Evolutionary conservation across 2,888 invertebrate species (phyloP).

Genomic region (Holacanthella duospinosa): DNA sequence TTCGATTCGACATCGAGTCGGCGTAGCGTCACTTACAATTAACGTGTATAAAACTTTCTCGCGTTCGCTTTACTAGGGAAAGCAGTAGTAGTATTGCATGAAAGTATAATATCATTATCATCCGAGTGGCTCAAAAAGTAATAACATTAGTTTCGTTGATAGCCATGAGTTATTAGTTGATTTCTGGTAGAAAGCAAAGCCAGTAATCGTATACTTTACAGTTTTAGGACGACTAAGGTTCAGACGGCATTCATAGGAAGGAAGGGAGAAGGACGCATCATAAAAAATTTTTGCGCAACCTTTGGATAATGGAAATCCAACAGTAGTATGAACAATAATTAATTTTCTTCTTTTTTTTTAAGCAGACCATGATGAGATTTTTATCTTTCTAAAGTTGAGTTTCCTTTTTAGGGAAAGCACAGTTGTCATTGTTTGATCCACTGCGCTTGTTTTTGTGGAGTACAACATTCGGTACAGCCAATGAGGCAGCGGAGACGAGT

Average conservation of each 20-base stretch:
- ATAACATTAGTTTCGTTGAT: no score
- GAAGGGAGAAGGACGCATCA: background rate
- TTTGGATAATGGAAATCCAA: background rate
- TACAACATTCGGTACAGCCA: constrained; percentile 37
- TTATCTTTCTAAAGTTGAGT: constrained; percentile 13
- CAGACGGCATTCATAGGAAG: background rate
- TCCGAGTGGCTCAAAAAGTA: no score
- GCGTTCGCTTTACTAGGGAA: no score
- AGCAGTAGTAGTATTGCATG: no score
- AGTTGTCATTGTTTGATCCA: constrained; percentile 6
- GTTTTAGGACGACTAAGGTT: background rate
- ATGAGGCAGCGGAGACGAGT: constrained; percentile 35
- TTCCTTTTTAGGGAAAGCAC: constrained; percentile 19
- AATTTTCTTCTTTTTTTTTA: background rate
- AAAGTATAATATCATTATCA: no score
- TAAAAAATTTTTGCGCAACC: background rate
- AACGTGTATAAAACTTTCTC: no score
- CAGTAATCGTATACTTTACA: constrained; percentile 2
- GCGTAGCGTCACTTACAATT: no score
- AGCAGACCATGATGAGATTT: background rate
- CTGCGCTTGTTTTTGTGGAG: constrained; percentile 26
- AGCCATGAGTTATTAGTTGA: no score
- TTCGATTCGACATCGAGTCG: no score
- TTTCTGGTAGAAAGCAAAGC: no score
- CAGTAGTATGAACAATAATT: background rate